Base-by-base conservation (phyloP, 2,888 invertebrate genomes). In the Drosophila austrosaltans region DNA sequence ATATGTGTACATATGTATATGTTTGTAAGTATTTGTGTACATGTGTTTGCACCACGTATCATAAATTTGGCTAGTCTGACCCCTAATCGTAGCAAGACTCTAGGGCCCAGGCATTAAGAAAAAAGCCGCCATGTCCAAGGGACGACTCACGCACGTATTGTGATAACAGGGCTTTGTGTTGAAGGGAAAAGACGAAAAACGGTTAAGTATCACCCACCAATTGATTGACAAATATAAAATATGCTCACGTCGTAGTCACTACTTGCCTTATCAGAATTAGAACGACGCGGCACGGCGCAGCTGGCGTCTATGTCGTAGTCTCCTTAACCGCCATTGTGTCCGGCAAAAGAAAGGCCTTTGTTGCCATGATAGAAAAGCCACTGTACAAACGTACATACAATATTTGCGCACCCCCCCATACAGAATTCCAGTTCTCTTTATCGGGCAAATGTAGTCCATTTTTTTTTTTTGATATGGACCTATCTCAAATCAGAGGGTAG, bases 81-180 rank as follows among this genome's bases (percentile, higher is more conserved):
- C 30, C 60, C 30, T 44, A 30, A 44, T 22, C 60, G 20, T 44
- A 48, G 20, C 32, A 3, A 3, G 22, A 48, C 42, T 30, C 2
- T 20, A 20, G 16, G 6, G 25, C 44, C 42, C 30, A 32, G 25
- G 2, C 60, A 42, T 16, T 16, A 16, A 16, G 16, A 20, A 16
- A 7, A 16, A 61, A 30, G 60, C 25, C 61, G 2, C 2, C 30
- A 20, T 10, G 12, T 30, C 30, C 7, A 22, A 72, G 25, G 22
- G 32, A 12, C 16, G 16, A 16, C 16, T 16, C 74, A 72, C 72
- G 28, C 72, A 72, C 72, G 72, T 72, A 58, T 54, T 20, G 7
- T 42, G 72, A 72, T 72, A 72, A 72, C 62, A 36, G 53, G 73
- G 66, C 72, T 72, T 72, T 72, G 62, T 42, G 32, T 22, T 20